phyloP scores from a whole-genome alignment of 2,113 vertebrate species.

The Zosterops hypoxanthus region DNA sequence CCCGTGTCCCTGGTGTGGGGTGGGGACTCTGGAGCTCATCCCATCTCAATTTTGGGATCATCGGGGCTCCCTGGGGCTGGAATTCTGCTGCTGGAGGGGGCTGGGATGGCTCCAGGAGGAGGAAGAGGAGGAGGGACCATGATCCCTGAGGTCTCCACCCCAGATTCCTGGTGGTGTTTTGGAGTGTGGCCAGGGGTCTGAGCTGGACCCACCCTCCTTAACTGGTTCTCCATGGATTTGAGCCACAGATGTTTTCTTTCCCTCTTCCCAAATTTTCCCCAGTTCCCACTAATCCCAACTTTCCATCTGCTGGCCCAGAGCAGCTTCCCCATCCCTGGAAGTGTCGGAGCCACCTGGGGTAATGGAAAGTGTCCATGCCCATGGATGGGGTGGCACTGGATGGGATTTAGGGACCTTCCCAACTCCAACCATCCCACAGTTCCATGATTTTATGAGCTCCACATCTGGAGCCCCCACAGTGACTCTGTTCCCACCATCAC shows the following conservation, averaged over 20 bases:
- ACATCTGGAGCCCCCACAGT: not conserved
- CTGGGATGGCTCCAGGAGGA: no score
- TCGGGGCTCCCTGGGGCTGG: fast-evolving
- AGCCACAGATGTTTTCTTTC: fast-evolving
- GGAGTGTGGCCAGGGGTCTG: fast-evolving
- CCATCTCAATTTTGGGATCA: not conserved
- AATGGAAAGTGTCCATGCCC: not conserved
- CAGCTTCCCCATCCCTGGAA: not conserved
- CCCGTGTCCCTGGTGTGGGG: not conserved
- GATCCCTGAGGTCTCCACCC: not conserved
- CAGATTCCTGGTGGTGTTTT: not conserved
- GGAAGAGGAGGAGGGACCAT: not conserved
- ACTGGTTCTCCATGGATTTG: fast-evolving
- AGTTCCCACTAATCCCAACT: fast-evolving
- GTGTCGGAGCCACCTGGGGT: not conserved
- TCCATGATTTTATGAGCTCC: not conserved
- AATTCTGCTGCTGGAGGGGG: no score
- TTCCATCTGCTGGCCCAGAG: not conserved
- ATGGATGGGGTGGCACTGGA: not conserved
- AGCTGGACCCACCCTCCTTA: not conserved
- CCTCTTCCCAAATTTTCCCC: not conserved
- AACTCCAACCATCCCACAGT: not conserved
- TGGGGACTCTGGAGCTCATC: not conserved
- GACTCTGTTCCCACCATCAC: not conserved
- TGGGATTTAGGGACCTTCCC: not conserved